These are phyloP conservation scores for Cyphomyrus discorhynchus DNA, from an alignment of 2,113 vertebrate genomes.

Conservation along the genomic window DNA sequence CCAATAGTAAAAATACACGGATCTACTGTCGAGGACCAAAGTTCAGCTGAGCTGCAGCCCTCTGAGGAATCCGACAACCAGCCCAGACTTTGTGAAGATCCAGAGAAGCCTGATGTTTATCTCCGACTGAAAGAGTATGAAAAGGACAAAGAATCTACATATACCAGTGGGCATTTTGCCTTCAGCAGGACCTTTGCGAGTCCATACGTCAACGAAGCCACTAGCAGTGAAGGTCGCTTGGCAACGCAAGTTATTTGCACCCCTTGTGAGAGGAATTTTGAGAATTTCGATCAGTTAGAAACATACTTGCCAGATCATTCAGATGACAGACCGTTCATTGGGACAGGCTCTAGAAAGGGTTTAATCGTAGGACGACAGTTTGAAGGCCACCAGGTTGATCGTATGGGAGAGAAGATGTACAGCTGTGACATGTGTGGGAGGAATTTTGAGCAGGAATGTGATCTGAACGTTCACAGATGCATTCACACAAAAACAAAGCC, in stretches of 20 bases:
- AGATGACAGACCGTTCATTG: neutral
- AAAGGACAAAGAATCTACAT: neutral
- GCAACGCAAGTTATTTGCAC: neutral
- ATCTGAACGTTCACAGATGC: neutral
- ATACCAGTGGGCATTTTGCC: neutral
- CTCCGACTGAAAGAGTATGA: neutral
- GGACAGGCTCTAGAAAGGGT: neutral
- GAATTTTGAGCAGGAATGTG: neutral
- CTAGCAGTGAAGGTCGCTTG: neutral
- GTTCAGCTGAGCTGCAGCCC: neutral
- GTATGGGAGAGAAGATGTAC: neutral
- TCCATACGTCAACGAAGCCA: neutral
- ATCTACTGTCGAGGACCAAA: neutral
- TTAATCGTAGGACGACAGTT: neutral
- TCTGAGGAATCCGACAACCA: neutral
- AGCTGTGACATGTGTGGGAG: neutral
- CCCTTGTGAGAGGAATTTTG: neutral
- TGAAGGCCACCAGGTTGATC: neutral
- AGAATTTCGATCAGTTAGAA: conserved; percentile 6
- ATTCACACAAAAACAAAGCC: neutral
- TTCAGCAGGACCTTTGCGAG: neutral
- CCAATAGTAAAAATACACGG: neutral
- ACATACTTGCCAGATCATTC: neutral
- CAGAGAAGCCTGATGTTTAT: neutral
- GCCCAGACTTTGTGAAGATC: neutral